phyloP scores from a whole-genome alignment of 2,113 vertebrate species.

The Cryptoleucopteryx plumbea region DNA sequence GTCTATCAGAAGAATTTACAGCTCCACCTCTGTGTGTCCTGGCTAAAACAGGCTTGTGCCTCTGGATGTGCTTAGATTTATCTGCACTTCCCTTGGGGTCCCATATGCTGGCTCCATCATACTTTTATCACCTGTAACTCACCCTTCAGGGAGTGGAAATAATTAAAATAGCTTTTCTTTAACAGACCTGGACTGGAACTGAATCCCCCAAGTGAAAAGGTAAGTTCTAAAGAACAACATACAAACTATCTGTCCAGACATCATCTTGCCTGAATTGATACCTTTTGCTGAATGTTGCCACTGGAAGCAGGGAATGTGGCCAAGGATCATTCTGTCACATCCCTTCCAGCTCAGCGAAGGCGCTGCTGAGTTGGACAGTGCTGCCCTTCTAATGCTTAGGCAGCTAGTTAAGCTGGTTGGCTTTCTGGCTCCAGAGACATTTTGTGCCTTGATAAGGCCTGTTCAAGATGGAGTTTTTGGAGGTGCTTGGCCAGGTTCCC shows the following conservation, averaged over 20 bases:
- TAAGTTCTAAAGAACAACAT: neutral
- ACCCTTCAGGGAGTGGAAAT: neutral
- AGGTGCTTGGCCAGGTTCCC: neutral
- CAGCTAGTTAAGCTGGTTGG: rapidly evolving
- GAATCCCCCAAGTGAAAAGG: neutral
- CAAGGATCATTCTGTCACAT: rapidly evolving
- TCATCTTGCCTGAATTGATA: no score
- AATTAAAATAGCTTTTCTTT: neutral
- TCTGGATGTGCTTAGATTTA: neutral
- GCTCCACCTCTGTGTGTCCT: neutral
- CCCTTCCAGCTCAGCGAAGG: neutral
- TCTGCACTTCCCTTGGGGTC: neutral
- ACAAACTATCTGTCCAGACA: no score
- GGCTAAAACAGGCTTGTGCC: neutral
- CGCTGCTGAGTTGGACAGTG: rapidly evolving
- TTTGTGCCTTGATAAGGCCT: neutral
- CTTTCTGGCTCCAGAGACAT: neutral
- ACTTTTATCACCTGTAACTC: neutral
- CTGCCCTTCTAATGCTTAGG: neutral
- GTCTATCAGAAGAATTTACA: neutral
- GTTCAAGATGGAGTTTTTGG: neutral
- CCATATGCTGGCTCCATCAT: rapidly evolving
- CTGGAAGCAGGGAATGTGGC: neutral
- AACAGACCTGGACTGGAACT: neutral
- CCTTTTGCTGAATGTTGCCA: neutral